Evolutionary conservation across 2,888 invertebrate genomes (phyloP), one percentile per base, ranked within the genome.

Genomic region (Cephonodes hylas): DNA sequence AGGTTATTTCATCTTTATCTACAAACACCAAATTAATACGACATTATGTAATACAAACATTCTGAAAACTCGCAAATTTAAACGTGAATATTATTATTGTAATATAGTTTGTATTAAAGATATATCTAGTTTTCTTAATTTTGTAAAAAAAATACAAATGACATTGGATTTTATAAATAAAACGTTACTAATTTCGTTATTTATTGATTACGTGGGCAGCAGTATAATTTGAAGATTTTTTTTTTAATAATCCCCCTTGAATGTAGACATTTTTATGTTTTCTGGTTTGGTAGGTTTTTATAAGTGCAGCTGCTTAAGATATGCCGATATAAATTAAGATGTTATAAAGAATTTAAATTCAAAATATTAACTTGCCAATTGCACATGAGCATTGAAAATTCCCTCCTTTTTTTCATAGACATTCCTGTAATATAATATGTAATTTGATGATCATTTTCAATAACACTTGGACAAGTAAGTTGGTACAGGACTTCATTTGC

Each of bases 61-160:
- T n/a, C n/a, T n/a, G n/a, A n/a, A n/a, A n/a, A n/a, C n/a, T n/a
- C n/a, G n/a, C n/a, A n/a, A n/a, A n/a, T n/a, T n/a, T n/a, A n/a
- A n/a, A n/a, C n/a, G n/a, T n/a, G n/a, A n/a, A n/a, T n/a, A n/a
- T n/a, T n/a, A n/a, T n/a, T 18, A 58, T 58, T 57, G 15, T 57
- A 15, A 53, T 53, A 18, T 63, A 64, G 53, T 65, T 7, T 10
- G 38, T 38, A 38, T 38, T 38, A 38, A n/a, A n/a, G n/a, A 38
- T 38, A n/a, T n/a, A 38, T n/a, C n/a, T n/a, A n/a, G 2, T 34
- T 13, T 34, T 38, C 13, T 38, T n/a, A 38, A n/a, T n/a, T 3
- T 13, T 38, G 10, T n/a, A n/a, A 38, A 10, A 38, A 10, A n/a
- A n/a, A n/a, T n/a, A n/a, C 38, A 38, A 34, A 13, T 8, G 10